phyloP scores from a whole-genome alignment of 2,113 vertebrate species.

The Oenanthe melanoleuca region DNA sequence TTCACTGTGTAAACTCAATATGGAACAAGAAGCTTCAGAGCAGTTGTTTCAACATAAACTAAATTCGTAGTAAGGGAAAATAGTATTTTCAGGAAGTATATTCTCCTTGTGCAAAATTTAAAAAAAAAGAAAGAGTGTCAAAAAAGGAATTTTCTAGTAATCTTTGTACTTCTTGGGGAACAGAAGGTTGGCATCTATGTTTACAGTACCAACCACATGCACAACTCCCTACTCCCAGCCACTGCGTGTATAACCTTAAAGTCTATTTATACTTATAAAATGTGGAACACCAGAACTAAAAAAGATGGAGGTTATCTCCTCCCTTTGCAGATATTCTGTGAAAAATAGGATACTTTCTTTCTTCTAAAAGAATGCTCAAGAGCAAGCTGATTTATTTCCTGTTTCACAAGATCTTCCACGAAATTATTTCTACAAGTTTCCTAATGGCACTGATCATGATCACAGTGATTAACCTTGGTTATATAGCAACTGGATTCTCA shows the following conservation, averaged over 20 bases:
- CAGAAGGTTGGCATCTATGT: background rate
- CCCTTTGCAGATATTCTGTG: background rate
- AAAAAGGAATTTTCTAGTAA: background rate
- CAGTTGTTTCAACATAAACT: conserved; percentile 12
- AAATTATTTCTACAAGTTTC: conserved; percentile 68
- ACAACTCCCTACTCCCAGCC: background rate
- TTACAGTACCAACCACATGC: background rate
- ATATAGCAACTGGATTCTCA: conserved; percentile 2
- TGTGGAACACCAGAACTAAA: background rate
- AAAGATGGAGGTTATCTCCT: background rate
- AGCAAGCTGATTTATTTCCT: background rate
- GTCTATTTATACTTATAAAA: background rate
- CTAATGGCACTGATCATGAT: conserved; percentile 77
- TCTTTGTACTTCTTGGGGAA: background rate
- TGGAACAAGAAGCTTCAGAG: conserved; percentile 13
- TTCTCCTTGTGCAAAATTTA: conserved; percentile 7
- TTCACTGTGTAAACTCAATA: conserved; percentile 33
- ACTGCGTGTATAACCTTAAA: background rate
- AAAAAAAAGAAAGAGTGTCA: background rate
- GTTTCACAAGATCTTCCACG: background rate
- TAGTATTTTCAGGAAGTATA: conserved; percentile 23
- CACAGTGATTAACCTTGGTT: conserved; percentile 20
- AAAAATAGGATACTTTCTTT: background rate
- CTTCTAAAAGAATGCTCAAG: background rate
- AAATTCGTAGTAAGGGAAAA: conserved; percentile 11